Base-by-base conservation (phyloP, 2,888 invertebrate genomes). In the Rhyacophila evoluta region DNA sequence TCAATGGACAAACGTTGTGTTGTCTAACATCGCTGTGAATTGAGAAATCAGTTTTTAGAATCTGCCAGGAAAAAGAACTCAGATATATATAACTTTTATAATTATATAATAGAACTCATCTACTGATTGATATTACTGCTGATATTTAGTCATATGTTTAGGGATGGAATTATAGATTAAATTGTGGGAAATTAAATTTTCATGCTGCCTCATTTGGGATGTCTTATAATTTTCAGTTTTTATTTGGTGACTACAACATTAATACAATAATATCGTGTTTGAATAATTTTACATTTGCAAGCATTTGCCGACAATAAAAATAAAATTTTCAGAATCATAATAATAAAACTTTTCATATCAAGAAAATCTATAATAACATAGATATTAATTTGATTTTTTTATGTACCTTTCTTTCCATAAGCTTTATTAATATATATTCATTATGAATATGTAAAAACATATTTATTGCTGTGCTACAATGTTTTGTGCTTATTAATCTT, bases 301-400 rank as follows among this genome's bases (percentile, higher is more conserved):
- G 39, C 39, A 39, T 55, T 55, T 55, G 55, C 55, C 55, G 55
- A 55, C 55, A 55, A 55, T 55, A 55, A 55, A 55, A 55, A 8
- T 25, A 25, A 55, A 55, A 55, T 55, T 41, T 55, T 55, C 55
- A 55, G 25, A 55, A 41, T 25, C 55, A 55, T 55, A 19, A 12
- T 19, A 55, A 55, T 33, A 70, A 70, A 70, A 70, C 36, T 29
- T 70, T 29, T 70, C 33, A 70, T 70, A 36, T 70, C 70, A 70
- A 70, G 29, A 70, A 29, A 70, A 70, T n/a, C 12, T 33, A 70
- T 33, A 19, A 70, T 1, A n/a, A n/a, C n/a, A 33, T 70, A 70
- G 25, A 12, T 27, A 6, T 70, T 36, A 70, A 33, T 29, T 70
- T 70, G 6, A 41, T 15, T 29, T 70, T 70, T 29, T 10, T 36